phyloP scores from a whole-genome alignment of 2,113 vertebrate genomes.

The Crypturellus undulatus region DNA sequence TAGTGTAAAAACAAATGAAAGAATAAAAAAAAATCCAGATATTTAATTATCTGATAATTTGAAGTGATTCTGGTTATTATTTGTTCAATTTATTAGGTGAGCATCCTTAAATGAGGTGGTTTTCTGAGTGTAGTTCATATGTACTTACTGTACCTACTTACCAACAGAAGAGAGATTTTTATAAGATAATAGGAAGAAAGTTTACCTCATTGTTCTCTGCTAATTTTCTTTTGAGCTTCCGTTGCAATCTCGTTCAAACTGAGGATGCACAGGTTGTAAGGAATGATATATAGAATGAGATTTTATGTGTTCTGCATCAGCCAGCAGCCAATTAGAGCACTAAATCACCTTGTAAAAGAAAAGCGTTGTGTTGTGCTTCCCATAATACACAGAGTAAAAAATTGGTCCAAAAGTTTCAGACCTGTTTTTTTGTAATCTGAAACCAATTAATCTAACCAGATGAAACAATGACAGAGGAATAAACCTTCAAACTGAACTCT shows the following conservation, averaged over 20 bases:
- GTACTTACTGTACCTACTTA: neutral
- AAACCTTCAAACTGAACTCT: neutral
- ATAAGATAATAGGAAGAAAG: neutral
- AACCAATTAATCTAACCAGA: neutral
- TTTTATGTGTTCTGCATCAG: neutral
- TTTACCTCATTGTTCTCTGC: neutral
- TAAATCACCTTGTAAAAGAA: neutral
- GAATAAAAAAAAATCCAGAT: neutral
- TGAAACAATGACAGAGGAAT: neutral
- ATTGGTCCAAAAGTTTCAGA: neutral
- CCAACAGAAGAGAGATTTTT: neutral
- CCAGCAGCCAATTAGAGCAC: neutral
- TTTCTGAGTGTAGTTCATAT: neutral
- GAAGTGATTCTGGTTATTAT: neutral
- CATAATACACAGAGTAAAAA: neutral
- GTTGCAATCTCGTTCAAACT: accelerated
- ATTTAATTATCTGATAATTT: neutral
- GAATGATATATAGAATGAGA: neutral
- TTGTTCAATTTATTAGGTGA: neutral
- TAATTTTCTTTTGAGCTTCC: neutral
- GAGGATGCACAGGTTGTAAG: neutral
- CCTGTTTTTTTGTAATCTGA: neutral
- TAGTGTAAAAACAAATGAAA: neutral
- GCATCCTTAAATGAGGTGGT: neutral
- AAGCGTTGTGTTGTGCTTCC: neutral